Percentiles rank a stretch among this genome's conserved stretches.
Evolutionary conservation across 2,113 vertebrate species (phyloP).

Genomic region (Nerophis lumbriciformis): DNA sequence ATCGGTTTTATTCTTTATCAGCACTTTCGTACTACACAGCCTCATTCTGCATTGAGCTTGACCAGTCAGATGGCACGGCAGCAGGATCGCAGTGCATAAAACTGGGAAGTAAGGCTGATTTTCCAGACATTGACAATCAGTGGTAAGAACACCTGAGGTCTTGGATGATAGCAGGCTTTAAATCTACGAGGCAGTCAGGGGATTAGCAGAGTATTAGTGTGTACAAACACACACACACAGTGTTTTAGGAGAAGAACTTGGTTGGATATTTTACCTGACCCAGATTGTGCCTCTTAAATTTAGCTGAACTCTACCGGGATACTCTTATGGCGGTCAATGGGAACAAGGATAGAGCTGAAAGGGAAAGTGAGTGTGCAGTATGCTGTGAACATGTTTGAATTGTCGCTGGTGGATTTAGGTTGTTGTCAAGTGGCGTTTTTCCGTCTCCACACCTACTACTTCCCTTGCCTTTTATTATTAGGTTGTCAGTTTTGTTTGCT

Average conservation of each 20-base stretch:
- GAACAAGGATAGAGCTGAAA: conserved; percentile 35
- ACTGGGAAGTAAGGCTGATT: conserved; percentile 35
- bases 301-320: conserved; percentile 24
- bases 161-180: conserved; percentile 21
- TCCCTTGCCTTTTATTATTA: background rate
- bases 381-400: conserved; percentile 11
- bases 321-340: conserved; percentile 34
- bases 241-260: conserved; percentile 18
- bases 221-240: conserved; percentile 9
- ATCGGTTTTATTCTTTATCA: conserved; percentile 24
- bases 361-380: conserved; percentile 46
- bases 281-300: conserved; percentile 33
- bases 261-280: conserved; percentile 24
- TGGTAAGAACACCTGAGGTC: conserved; percentile 10
- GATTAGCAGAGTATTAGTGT: conserved; percentile 27
- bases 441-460: too few relatives aligned
- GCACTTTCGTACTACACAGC: conserved; percentile 24
- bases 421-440: conserved; percentile 2
- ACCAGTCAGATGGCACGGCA: conserved; percentile 9
- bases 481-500: too few relatives aligned
- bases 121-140: conserved; percentile 25
- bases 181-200: conserved; percentile 20
- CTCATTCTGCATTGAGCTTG: conserved; percentile 23
- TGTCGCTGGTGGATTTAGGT: conserved; percentile 7
- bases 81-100: conserved; percentile 22